Percentiles rank a stretch among this genome's conserved stretches.
Conservation (phyloP, 1,140 invertebrate genomes). For the Nasonia giraulti region DNA sequence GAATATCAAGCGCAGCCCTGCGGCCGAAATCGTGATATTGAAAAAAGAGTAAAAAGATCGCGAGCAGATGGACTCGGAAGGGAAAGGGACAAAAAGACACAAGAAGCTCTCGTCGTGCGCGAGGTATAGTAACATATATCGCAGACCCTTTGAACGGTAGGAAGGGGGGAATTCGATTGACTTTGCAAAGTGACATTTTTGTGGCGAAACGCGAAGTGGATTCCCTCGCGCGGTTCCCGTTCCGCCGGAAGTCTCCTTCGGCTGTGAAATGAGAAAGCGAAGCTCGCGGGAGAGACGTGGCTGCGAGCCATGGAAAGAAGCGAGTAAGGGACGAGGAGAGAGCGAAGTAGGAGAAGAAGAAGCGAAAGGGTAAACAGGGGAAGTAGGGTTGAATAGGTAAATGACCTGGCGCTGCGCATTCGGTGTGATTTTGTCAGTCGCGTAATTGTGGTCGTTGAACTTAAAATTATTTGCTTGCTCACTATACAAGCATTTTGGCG, state of each 20-base stretch:
- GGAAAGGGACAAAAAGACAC: not conserved
- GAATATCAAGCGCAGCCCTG: not conserved
- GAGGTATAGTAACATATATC: not conserved
- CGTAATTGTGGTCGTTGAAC: too few species aligned
- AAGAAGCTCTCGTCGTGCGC: not conserved
- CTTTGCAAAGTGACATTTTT: conserved; percentile 46
- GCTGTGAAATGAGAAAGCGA: conserved; percentile 60
- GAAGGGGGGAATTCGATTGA: conserved; percentile 34
- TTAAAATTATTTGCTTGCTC: too few species aligned
- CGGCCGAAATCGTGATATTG: conserved; percentile 1
- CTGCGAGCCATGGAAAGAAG: not conserved
- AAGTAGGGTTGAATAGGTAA: not conserved
- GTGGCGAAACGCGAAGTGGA: conserved; percentile 49
- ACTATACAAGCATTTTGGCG: too few species aligned
- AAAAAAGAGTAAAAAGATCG: conserved; percentile 8
- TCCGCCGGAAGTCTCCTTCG: conserved; percentile 58
- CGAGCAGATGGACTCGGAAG: not conserved
- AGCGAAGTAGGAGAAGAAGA: not conserved
- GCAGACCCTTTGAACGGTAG: conserved; percentile 11
- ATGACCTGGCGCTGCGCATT: not conserved
- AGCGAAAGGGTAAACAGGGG: conserved; percentile 3
- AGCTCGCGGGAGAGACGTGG: not conserved
- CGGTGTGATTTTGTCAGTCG: too few species aligned
- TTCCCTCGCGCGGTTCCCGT: conserved; percentile 49
- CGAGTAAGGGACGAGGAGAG: not conserved